Base-by-base conservation (phyloP, 2,888 invertebrate genomes). In the Belgica antarctica region DNA sequence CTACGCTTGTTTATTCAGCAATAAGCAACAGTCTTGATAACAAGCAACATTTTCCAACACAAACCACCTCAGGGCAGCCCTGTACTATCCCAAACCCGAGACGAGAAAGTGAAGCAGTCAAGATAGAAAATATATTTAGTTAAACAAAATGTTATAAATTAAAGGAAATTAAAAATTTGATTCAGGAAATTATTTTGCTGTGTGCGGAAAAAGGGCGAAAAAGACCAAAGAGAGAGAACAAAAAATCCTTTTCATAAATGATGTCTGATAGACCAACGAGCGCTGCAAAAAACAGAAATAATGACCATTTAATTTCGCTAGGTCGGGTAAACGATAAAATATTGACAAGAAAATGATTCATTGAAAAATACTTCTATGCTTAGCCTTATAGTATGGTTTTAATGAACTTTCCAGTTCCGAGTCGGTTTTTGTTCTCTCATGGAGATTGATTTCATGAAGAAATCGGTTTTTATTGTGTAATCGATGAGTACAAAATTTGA, bases 81-180 rank as follows among this genome's bases (percentile, higher is more conserved):
- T 4, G 27, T 22, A 25, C 19, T 52, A 52, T 52, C 52, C 52
- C 17, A 59, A 52, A 31, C 52, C 27, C n/a, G 25, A 59, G 27
- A 59, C 12, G n/a, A 59, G 25, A 17, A 27, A 59, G 27, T 5
- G 27, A 52, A 59, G 10, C 25, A 59, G 7, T 17, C 5, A 31
- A 31, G 52, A 7, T 24, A 27, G 27, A 27, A 8, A 27, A 59
- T 59, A 25, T 59, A 59, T 24, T 65, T 63, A 63, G 66, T 52
- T 66, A 66, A 66, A 66, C 66, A 52, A 46, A 66, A 66, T 66
- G 66, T 68, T 68, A 68, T 68, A 68, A 68, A 68, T 68, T 68
- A 17, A 57, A 52, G 68, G 68, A 68, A 68, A 68, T 68, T 68
- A 68, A 68, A 68, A 68, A 68, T 68, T 68, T 68, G 68, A 68